Evolutionary conservation across 1,140 invertebrate genomes (phyloP).

Genomic region (Penaeus indicus): DNA sequence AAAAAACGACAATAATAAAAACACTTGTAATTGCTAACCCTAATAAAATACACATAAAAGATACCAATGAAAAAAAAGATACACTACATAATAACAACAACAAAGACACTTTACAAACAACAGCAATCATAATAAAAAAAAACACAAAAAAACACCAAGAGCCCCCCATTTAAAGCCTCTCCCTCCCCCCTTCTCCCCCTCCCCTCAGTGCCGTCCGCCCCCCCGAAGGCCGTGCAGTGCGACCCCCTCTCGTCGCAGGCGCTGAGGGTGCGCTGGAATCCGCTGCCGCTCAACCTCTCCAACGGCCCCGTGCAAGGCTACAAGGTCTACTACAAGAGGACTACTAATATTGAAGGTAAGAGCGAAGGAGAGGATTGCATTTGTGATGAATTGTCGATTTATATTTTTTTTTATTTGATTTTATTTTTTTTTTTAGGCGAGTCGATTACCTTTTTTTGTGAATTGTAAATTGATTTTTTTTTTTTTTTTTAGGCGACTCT

Average conservation of each 20-base stretch:
- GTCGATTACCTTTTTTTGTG: too few relatives aligned
- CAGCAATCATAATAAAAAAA: background rate
- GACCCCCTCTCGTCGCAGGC: conserved; percentile 82
- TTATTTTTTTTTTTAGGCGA: background rate
- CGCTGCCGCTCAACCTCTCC: conserved; percentile 78
- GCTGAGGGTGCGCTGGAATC: conserved; percentile 85
- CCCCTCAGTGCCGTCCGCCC: conserved; percentile 80
- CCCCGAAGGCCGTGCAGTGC: conserved; percentile 80
- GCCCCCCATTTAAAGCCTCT: background rate
- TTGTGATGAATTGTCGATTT: background rate
- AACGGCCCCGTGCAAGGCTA: conserved; percentile 70
- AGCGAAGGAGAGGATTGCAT: background rate
- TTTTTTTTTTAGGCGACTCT: too few relatives aligned
- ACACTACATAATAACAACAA: too few relatives aligned
- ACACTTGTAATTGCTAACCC: too few relatives aligned
- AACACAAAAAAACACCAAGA: too few relatives aligned
- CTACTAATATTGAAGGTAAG: conserved; percentile 70
- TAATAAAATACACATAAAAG: too few relatives aligned
- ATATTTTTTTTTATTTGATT: background rate
- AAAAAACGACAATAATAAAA: too few relatives aligned
- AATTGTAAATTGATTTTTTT: too few relatives aligned
- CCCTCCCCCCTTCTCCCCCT: background rate
- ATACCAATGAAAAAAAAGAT: too few relatives aligned
- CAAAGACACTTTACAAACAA: background rate
- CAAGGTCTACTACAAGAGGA: conserved; percentile 70